Percentiles rank a stretch among this genome's conserved stretches.
phyloP scores from a whole-genome alignment of 2,888 invertebrate species.

The Epistrophella euchroma region DNA sequence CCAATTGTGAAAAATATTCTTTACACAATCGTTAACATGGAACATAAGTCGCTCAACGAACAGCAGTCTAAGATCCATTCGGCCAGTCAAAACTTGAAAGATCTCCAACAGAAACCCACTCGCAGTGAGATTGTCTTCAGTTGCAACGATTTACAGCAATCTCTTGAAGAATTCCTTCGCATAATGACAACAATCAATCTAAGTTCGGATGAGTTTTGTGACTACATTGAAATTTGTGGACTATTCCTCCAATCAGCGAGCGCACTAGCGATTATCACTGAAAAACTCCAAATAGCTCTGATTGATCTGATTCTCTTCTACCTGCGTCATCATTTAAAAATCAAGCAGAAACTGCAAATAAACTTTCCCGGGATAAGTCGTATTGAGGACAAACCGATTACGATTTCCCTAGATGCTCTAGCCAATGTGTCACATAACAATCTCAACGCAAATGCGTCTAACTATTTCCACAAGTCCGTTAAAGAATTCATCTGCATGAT shows the following conservation, averaged over 20 bases:
- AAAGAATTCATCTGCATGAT: conserved; percentile 59
- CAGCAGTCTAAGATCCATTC: conserved; percentile 32
- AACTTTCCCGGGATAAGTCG: conserved; percentile 13
- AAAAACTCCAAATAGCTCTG: conserved; percentile 18
- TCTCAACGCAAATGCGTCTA: conserved; percentile 11
- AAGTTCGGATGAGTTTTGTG: conserved; percentile 23
- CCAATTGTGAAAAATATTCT: conserved; percentile 19
- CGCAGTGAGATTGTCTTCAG: conserved; percentile 4
- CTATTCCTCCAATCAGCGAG: conserved; percentile 42
- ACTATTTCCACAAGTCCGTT: conserved; percentile 55
- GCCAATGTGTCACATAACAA: conserved; percentile 11
- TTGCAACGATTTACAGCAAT: conserved; percentile 17
- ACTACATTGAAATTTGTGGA: conserved; percentile 47
- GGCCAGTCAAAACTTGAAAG: background rate
- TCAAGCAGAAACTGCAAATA: conserved; percentile 30
- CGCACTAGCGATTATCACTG: background rate
- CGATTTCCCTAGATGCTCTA: conserved; percentile 30
- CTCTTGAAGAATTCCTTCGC: conserved; percentile 1
- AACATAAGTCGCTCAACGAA: conserved; percentile 28
- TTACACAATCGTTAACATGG: conserved; percentile 39
- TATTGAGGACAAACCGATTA: conserved; percentile 33
- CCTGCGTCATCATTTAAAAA: conserved; percentile 53
- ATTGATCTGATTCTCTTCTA: conserved; percentile 46
- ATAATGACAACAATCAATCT: background rate
- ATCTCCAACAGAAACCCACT: conserved; percentile 12